Evolutionary conservation across 2,113 vertebrate genomes (phyloP).

Genomic region (Numida meleagris): DNA sequence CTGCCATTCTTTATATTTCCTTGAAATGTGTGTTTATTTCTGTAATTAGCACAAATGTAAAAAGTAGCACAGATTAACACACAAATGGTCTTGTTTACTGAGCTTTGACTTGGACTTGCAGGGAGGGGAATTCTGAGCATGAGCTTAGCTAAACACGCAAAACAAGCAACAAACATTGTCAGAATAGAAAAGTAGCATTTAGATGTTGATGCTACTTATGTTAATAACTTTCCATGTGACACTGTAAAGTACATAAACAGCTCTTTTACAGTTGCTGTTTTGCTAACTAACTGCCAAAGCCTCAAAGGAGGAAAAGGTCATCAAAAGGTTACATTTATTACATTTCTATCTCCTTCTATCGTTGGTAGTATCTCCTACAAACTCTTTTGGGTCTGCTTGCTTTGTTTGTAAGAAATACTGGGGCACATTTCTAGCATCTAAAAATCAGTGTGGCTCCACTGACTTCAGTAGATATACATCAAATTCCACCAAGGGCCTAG

Average conservation of each 20-base stretch:
- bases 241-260: background rate
- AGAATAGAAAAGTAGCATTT: background rate
- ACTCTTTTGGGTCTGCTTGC: background rate
- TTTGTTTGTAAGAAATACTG: background rate
- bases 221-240: background rate
- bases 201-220: conserved; percentile 3
- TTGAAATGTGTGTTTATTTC: background rate
- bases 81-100: background rate
- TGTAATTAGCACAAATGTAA: background rate
- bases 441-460: background rate
- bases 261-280: background rate
- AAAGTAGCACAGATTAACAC: background rate
- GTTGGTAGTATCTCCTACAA: background rate
- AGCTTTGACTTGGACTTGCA: background rate
- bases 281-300: background rate
- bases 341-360: background rate
- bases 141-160: background rate
- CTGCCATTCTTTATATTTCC: background rate
- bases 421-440: background rate
- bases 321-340: background rate
- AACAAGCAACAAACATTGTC: background rate
- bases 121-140: background rate
- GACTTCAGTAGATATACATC: background rate
- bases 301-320: background rate
- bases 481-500: background rate